phyloP scores from a whole-genome alignment of 2,113 vertebrate genomes.

The Crypturellus undulatus region DNA sequence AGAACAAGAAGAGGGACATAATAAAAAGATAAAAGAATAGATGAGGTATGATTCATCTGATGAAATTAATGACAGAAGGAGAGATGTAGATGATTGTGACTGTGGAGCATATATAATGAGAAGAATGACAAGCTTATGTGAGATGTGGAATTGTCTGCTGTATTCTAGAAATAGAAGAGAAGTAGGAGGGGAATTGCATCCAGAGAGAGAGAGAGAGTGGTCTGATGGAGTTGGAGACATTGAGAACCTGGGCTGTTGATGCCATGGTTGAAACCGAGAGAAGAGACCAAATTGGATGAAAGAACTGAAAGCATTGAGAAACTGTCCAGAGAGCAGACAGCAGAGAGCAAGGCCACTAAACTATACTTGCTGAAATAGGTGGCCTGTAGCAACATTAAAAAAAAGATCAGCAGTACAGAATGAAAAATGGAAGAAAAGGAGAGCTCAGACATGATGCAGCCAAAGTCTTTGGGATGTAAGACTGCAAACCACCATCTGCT shows the following conservation, averaged over 20 bases:
- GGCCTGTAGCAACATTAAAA: not conserved
- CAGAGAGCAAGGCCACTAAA: not conserved
- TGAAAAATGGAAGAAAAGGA: not conserved
- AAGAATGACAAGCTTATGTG: not conserved
- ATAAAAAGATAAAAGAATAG: not conserved
- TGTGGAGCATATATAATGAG: not conserved
- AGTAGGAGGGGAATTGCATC: not conserved
- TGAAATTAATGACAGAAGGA: not conserved
- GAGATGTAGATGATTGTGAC: not conserved
- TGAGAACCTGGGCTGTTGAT: not conserved
- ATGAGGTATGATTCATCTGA: not conserved
- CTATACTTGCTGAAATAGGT: not conserved
- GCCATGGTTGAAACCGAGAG: not conserved
- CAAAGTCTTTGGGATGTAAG: not conserved
- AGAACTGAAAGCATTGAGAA: not conserved
- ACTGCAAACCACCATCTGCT: not conserved
- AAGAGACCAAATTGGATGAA: not conserved
- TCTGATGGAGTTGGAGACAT: not conserved
- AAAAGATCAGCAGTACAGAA: too few relatives aligned
- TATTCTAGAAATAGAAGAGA: not conserved
- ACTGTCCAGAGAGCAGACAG: not conserved
- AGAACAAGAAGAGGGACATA: not conserved
- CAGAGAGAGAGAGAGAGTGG: not conserved
- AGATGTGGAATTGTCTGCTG: not conserved
- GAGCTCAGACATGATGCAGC: not conserved